These are phyloP conservation scores for Vidua chalybeata DNA, from an alignment of 2,113 vertebrate genomes.

Conservation along the genomic window DNA sequence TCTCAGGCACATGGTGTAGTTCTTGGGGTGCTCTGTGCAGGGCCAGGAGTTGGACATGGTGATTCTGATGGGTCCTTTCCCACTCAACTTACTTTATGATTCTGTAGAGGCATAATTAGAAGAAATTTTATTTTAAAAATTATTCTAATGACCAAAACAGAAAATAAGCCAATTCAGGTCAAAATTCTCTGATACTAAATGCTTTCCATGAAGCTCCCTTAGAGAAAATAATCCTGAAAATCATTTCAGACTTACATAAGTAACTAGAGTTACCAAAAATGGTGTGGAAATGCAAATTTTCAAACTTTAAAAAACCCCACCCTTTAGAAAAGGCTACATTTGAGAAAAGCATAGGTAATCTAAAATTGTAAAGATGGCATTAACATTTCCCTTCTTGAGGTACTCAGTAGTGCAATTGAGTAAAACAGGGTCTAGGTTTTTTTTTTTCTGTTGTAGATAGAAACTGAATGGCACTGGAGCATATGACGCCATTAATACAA, in stretches of 20 bases:
- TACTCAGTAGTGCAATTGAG: slow-evolving; percentile 78
- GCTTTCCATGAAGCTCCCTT: neutral
- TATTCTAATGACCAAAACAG: neutral
- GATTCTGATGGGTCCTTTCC: neutral
- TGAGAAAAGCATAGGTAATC: neutral
- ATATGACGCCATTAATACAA: neutral
- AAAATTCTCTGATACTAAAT: slow-evolving; percentile 19
- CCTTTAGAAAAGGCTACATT: neutral
- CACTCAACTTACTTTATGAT: neutral
- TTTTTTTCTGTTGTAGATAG: slow-evolving; percentile 41
- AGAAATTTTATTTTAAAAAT: slow-evolving; percentile 7
- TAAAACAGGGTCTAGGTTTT: slow-evolving; percentile 64
- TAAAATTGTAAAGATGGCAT: slow-evolving; percentile 8
- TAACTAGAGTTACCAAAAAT: neutral
- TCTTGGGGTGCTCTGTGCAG: neutral
- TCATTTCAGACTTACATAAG: neutral
- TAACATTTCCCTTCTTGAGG: slow-evolving; percentile 63
- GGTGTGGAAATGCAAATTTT: neutral
- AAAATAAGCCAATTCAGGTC: neutral
- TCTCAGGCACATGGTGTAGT: neutral
- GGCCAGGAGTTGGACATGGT: neutral
- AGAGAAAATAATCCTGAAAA: slow-evolving; percentile 1
- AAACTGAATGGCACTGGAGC: slow-evolving; percentile 28
- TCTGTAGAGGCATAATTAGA: slow-evolving; percentile 57
- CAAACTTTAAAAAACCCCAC: neutral